Evolutionary conservation across 2,113 vertebrate genomes (phyloP), one percentile per base, ranked within the genome.

Genomic region (Chinchilla lanigera): DNA sequence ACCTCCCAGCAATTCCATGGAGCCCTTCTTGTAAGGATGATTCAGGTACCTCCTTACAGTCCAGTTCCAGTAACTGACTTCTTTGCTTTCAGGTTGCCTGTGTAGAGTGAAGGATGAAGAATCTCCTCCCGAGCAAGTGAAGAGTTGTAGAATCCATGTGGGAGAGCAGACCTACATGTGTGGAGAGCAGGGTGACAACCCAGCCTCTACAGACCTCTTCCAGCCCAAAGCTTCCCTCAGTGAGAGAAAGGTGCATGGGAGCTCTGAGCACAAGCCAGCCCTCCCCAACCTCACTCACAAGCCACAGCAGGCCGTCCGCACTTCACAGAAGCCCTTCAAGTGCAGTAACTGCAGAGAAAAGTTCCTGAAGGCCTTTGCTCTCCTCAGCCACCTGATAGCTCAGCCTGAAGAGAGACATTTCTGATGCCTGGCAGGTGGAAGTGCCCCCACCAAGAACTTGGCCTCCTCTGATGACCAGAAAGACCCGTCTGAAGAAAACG

Each of bases 11-110:
- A 22, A 28, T 44, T 50, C 56, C 47, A 0, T 7, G 50, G 38
- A 26, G 41, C 56, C 61, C 61, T 84, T 63, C 12, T 12, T 41
- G n/a, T 24, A 22, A 7, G 4, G 1, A 13, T 24, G 38, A 1
- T 65, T 33, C 33, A 80, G 24, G 56, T 54, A 12, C 86, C 1
- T 61, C 8, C 26, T 8, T 33, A 35, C 52, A 14, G 24, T 41
- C 47, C 60, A 13, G 0, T 38, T 35, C 56, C 9, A 28, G 41
- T 58, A 94, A 85, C 56, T 63, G 24, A 50, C 28, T 91, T 85
- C 52, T 81, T 75, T 56, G 38, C 60, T 77, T 90, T 89, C 80
- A 97, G 93, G 91, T 85, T 94, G 69, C 69, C 69, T 26, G 3
- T 17, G 63, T 71, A 20, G 33, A 3, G 1, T 28, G 56, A 35